Conservation (phyloP, 2,888 invertebrate species). For the Nowickia ferox region DNA sequence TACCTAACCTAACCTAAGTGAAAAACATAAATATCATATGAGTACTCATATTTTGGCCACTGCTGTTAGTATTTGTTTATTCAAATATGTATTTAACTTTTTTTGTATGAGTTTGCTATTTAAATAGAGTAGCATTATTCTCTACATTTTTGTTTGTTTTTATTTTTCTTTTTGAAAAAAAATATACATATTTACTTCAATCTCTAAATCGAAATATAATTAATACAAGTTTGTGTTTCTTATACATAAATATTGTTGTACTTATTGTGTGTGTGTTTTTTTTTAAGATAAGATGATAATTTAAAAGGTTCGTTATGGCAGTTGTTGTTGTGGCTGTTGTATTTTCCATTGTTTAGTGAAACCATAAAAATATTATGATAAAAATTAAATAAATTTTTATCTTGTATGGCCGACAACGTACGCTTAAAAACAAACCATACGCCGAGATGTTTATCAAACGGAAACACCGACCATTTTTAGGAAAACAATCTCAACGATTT, state of each 20-base stretch:
- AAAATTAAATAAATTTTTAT: slow-evolving; percentile 47
- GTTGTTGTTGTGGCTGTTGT: neutral
- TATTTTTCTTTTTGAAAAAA: slow-evolving; percentile 1
- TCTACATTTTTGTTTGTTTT: neutral
- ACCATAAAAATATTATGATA: slow-evolving; percentile 34
- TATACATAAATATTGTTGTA: neutral
- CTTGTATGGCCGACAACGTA: slow-evolving; percentile 1
- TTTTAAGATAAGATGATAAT: slow-evolving; percentile 13
- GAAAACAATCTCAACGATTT: neutral
- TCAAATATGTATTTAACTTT: slow-evolving; percentile 1
- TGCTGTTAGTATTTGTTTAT: slow-evolving; percentile 2
- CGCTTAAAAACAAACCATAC: slow-evolving; percentile 9
- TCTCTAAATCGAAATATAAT: slow-evolving; percentile 24
- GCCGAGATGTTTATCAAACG: slow-evolving; percentile 35
- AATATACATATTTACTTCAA: neutral
- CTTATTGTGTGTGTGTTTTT: neutral
- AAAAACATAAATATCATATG: neutral
- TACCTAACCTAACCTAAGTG: too few relatives aligned
- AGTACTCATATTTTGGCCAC: neutral
- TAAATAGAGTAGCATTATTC: neutral
- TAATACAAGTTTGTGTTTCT: slow-evolving; percentile 13
- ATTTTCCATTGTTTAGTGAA: slow-evolving; percentile 12
- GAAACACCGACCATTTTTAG: slow-evolving; percentile 5
- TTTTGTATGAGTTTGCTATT: neutral
- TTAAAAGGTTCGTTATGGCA: slow-evolving; percentile 3